These are phyloP conservation scores for Neoaliturus tenellus DNA, from an alignment of 2,888 invertebrate species.

Conservation along the genomic window DNA sequence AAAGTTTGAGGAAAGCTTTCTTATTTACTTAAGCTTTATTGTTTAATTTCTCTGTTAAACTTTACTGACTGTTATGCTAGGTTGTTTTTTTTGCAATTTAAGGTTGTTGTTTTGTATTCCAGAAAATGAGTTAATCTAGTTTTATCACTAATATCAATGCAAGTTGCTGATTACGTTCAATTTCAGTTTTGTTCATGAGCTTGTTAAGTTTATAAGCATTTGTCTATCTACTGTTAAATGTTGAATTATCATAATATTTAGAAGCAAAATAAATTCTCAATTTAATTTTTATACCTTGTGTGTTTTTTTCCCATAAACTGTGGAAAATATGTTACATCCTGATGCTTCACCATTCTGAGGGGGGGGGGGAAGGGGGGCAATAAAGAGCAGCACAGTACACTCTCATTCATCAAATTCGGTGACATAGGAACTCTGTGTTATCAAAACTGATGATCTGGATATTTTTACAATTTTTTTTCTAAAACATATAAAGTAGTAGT, in stretches of 20 bases:
- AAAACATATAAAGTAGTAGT: too few relatives aligned
- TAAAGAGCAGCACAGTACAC: too few relatives aligned
- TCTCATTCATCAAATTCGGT: too few relatives aligned
- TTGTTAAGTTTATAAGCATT: conserved; percentile 30
- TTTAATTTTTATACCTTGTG: conserved; percentile 1
- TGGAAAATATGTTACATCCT: too few relatives aligned
- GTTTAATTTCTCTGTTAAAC: not conserved
- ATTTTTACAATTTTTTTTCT: too few relatives aligned
- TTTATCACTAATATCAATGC: conserved; percentile 11
- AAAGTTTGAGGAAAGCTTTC: not conserved
- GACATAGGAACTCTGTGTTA: too few relatives aligned
- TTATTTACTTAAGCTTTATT: conserved; percentile 22
- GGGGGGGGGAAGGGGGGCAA: too few relatives aligned
- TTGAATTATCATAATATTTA: conserved; percentile 6
- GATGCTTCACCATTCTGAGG: too few relatives aligned
- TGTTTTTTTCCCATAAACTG: too few relatives aligned
- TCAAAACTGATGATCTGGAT: too few relatives aligned
- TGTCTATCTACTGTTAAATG: conserved; percentile 8
- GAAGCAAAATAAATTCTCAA: conserved; percentile 13
- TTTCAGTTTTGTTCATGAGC: not conserved
- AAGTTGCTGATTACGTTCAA: not conserved
- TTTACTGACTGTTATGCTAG: not conserved
- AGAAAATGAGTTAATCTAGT: not conserved
- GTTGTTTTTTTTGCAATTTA: conserved; percentile 13
- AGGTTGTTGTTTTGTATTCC: conserved; percentile 11